These are phyloP conservation scores for Stictocephala bisonia DNA, from an alignment of 2,888 invertebrate genomes.

Conservation along the genomic window DNA sequence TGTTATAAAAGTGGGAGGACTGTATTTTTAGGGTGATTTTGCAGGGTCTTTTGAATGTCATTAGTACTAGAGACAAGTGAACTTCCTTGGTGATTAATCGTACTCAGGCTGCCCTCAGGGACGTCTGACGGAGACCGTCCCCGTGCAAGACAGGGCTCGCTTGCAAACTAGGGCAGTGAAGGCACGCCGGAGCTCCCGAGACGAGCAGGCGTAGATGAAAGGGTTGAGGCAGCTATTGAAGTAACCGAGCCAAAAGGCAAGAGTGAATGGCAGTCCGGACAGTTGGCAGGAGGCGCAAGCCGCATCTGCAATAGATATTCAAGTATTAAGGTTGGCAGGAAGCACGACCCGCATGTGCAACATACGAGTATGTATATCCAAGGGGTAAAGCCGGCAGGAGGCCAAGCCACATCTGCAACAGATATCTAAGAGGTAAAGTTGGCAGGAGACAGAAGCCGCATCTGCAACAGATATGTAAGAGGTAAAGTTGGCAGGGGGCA, in stretches of 20 bases:
- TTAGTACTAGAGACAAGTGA: too few species aligned
- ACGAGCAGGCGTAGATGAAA: conserved; percentile 72
- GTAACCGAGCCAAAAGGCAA: conserved; percentile 78
- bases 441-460: conserved; percentile 67
- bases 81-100: neutral
- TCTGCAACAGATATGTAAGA: conserved; percentile 67
- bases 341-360: too few species aligned
- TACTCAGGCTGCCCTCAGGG: neutral
- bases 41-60: too few species aligned
- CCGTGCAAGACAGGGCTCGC: too few species aligned
- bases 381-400: conserved; percentile 67
- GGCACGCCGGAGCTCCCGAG: conserved; percentile 67
- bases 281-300: conserved; percentile 67
- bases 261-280: conserved; percentile 68
- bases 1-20: too few species aligned
- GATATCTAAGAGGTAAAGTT: too few species aligned
- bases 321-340: too few species aligned
- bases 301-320: conserved; percentile 64
- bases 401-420: conserved; percentile 66
- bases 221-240: conserved; percentile 76
- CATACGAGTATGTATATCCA: conserved; percentile 71
- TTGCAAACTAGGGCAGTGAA: conserved; percentile 65
- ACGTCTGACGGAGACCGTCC: too few species aligned
- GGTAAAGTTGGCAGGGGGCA: too few species aligned
- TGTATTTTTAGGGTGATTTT: too few species aligned